Conservation (phyloP, 1,140 invertebrate species). For the Apis dorsata region DNA sequence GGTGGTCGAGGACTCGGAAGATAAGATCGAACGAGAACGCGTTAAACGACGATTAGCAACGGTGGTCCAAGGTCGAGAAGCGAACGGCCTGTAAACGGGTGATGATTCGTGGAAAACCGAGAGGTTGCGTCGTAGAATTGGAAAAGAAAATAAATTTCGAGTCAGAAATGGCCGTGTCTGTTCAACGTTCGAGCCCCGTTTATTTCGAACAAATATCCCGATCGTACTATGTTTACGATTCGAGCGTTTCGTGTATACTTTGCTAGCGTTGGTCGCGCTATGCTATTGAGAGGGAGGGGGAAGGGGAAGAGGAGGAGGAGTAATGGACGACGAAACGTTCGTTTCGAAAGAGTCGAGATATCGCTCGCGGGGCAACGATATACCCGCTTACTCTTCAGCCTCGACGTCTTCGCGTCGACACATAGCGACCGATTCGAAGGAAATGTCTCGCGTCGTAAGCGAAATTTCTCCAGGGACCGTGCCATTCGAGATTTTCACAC, state of each 20-base stretch:
- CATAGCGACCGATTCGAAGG: neutral
- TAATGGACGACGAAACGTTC: neutral
- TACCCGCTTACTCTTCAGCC: neutral
- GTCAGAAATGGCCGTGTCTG: neutral
- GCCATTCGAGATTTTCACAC: constrained; percentile 46
- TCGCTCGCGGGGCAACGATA: neutral
- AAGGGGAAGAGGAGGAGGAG: neutral
- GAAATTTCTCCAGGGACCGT: neutral
- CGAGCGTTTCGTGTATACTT: neutral
- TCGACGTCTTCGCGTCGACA: neutral
- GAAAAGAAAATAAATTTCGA: constrained; percentile 7
- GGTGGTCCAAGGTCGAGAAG: too few relatives aligned
- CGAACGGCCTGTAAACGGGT: too few relatives aligned
- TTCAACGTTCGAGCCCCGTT: neutral
- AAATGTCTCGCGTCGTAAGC: neutral
- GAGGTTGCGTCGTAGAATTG: neutral
- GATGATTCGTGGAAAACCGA: constrained; percentile 29
- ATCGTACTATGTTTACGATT: neutral
- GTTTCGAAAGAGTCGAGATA: neutral
- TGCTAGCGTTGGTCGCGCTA: too few relatives aligned
- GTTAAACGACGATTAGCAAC: too few relatives aligned
- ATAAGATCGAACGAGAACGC: too few relatives aligned
- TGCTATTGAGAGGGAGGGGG: too few relatives aligned
- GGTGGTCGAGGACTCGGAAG: too few relatives aligned
- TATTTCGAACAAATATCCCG: too few relatives aligned